Base-by-base conservation (phyloP, 2,113 vertebrate genomes). In the Sylvia atricapilla region DNA sequence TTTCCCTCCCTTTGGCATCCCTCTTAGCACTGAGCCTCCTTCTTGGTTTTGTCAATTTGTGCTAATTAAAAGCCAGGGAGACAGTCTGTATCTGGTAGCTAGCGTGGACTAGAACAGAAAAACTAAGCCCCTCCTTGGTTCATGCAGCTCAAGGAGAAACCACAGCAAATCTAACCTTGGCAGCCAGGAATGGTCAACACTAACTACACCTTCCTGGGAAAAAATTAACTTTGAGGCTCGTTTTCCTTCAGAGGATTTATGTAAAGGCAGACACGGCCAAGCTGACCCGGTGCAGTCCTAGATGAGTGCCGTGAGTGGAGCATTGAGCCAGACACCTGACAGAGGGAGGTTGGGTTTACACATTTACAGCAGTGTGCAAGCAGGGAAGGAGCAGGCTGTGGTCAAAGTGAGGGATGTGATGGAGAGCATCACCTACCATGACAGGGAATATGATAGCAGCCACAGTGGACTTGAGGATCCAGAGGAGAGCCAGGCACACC, bases 381-480 rank as follows among this genome's bases (percentile, higher is more conserved):
- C 1, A 0, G 3, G 31, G 44, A 55, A 89, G 49, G 52, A 2
- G 24, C 28, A 30, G 87, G 79, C 55, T 55, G 47, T 1, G 1
- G 13, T 3, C 9, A 33, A 44, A 60, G 47, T 2, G 30, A 68
- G 25, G 27, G 21, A n/a, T 2, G 33, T 1, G 21, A 46, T 41
- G 39, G n/a, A 85, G 19, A 19, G 24, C 0, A 0, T 13, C 70
- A 70, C 98, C 93, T 93, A 99, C 99, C 99, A 99, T 99, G 93
- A 99, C 99, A 24, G 99, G 99, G 96, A 99, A 99, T 66, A 99
- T 89, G 84, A 99, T 99, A 83, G 99, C 99, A n/a, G 99, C 99
- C 96, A 99, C 99, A 0, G 99, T 99, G 53, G 99, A 99, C 96
- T 99, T 99, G 87, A 99, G 99, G 95, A 99, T 98, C 99, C 99